Evolutionary conservation across 2,888 invertebrate genomes (phyloP), one percentile per base, ranked within the genome.

Genomic region (Sarcophaga rosellei): DNA sequence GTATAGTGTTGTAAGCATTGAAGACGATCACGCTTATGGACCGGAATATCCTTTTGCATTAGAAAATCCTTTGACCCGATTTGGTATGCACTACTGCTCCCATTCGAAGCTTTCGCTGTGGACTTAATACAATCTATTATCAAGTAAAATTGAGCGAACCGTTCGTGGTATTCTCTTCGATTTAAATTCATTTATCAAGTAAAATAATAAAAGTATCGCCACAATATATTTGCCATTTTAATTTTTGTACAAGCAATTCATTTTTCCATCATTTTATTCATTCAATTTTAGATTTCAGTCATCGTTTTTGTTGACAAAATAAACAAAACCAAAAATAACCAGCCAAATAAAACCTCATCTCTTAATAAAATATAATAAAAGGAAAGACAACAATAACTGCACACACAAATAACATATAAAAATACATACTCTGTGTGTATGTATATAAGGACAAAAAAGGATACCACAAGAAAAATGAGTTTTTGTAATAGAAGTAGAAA

Each of bases 331-430:
- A 53, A 70, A 45, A 23, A 25, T 63, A 59, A 62, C 62, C n/a
- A 53, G 23, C 10, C 59, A 59, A 72, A 73, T 23, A 5, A 23
- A 57, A 11, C 17, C 63, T 8, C 35, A 35, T 35, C 8, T 35
- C 35, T 8, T 63, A 62, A 74, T 63, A 4, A 59, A 73, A 69
- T 57, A 69, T 77, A 73, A 77, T 59, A 23, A 53, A 35, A 35
- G 35, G 17, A 53, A 47, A 15, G 53, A 15, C 12, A 53, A 15
- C 53, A 15, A 17, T 35, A 35, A 8, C 35, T 6, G 1, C 25
- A 35, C 15, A 47, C 15, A 47, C 4, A 10, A 20, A 69, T 6
- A 73, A 61, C 47, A 68, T 61, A 47, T 35, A 61, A 6, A 45
- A 84, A 65, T 10, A 23, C 20, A 23, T 4, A 44, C 57, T n/a